Conservation (phyloP, 2,797 vertebrate species). For the Cossypha polioptera region DNA sequence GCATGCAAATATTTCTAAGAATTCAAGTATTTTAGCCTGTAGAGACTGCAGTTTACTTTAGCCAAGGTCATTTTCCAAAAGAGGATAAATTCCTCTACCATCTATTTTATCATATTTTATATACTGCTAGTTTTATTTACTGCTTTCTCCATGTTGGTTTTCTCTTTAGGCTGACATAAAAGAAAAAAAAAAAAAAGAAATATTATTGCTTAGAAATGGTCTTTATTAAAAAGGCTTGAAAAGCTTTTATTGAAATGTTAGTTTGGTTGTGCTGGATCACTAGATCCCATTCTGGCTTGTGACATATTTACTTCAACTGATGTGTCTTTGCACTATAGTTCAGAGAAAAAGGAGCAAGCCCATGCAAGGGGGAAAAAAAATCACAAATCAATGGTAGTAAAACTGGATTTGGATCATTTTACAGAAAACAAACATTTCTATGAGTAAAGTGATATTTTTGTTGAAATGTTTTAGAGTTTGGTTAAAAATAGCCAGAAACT, state of each 20-base stretch:
- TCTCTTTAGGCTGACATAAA: not conserved
- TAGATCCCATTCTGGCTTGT: not conserved
- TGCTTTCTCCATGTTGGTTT: not conserved
- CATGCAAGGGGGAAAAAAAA: not conserved
- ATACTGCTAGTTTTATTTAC: not conserved
- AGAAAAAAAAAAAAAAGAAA: not conserved
- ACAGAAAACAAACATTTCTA: not conserved
- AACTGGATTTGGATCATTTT: not conserved
- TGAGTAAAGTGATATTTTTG: not conserved
- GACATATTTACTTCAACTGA: not conserved
- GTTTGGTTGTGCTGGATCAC: not conserved
- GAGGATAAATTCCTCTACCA: not conserved
- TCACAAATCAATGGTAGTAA: not conserved
- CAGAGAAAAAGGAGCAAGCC: not conserved
- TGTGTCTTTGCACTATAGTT: not conserved
- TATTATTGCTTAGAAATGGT: not conserved
- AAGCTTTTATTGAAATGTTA: not conserved
- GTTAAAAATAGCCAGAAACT: not conserved
- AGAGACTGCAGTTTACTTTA: not conserved
- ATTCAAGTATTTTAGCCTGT: not conserved
- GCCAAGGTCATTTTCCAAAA: not conserved
- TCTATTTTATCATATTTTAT: not conserved
- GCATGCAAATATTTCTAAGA: conserved; percentile 3
- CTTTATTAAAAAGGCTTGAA: not conserved
- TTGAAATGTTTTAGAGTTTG: not conserved